Evolutionary conservation across 2,113 vertebrate species (phyloP), one percentile per base, ranked within the genome.

Genomic region (Parus major): DNA sequence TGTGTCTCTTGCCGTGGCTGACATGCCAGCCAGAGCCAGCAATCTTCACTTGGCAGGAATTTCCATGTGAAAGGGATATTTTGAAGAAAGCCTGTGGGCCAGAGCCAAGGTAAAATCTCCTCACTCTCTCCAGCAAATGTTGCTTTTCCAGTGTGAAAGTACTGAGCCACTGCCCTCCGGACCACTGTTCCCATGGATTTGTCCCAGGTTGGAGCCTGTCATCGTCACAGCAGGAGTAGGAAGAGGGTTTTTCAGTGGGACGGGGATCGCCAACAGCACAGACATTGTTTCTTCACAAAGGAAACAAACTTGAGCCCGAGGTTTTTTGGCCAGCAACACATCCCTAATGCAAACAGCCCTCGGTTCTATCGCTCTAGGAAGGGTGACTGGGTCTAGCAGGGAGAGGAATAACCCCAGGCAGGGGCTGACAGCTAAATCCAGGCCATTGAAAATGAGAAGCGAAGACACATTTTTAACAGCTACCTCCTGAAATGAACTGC

Each of bases 61-160:
- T 97, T 93, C 87, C 94, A 92, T 94, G 82, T 95, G 95, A 97
- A 96, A 96, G n/a, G 82, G 86, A 81, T 73, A 75, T 70, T 93
- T 31, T 81, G 85, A 96, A 94, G 93, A 86, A 86, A 96, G 82
- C 52, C 36, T 20, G 52, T 93, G 92, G 75, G 93, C 27, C 0
- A 0, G 70, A 96, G 85, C 94, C 96, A 93, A 94, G 92, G 90
- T 91, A 59, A 94, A 96, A 95, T 5, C 82, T 90, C 87, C 87
- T 90, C 75, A 9, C 59, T 82, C 71, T 31, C 52, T 59, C 50
- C 33, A 50, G 82, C 63, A 93, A 96, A 80, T 31, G 78, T 84
- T 73, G 70, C 70, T 83, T 93, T 97, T 73, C 84, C 93, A 92
- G 68, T 11, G 66, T 75, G 87, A 92, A 93, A 93, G 42, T 10